A percentile compares a stretch with the other conserved stretches of the same genome.
These are phyloP conservation scores for Uromys caudimaculatus DNA, from an alignment of 2,797 vertebrate species.

Conservation along the genomic window DNA sequence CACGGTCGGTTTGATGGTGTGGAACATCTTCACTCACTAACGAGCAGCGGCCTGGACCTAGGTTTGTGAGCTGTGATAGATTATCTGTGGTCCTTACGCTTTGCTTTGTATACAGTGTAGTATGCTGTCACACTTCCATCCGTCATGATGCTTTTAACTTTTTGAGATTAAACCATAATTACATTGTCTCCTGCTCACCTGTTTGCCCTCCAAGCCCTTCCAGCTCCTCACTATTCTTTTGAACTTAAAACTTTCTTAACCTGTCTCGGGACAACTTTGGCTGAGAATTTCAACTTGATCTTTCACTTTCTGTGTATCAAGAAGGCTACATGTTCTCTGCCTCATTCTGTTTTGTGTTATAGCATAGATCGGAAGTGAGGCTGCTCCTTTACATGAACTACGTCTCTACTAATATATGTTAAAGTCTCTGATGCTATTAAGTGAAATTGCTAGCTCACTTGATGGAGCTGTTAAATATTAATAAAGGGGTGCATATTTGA, in stretches of 20 bases:
- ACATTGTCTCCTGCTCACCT: neutral
- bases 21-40: conserved; percentile 73
- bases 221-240: neutral
- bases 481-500: conserved; percentile 76
- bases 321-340: neutral
- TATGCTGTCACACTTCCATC: neutral
- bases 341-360: conserved; percentile 39
- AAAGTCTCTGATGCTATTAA: conserved; percentile 67
- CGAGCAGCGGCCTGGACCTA: conserved; percentile 73
- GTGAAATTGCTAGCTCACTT: conserved; percentile 74
- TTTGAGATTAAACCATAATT: conserved; percentile 10
- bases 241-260: conserved; percentile 19
- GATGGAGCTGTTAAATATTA: conserved; percentile 78
- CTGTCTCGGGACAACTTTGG: neutral
- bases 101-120: neutral
- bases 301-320: conserved; percentile 20
- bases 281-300: conserved; percentile 14
- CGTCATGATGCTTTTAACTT: neutral
- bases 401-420: conserved; percentile 64
- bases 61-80: conserved; percentile 80
- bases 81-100: neutral
- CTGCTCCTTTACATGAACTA: conserved; percentile 18
- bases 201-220: no score
- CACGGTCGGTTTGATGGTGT: conserved; percentile 73
- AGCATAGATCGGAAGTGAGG: conserved; percentile 36